Conservation (phyloP, 2,888 invertebrate species). For the Brachylomia viminalis region DNA sequence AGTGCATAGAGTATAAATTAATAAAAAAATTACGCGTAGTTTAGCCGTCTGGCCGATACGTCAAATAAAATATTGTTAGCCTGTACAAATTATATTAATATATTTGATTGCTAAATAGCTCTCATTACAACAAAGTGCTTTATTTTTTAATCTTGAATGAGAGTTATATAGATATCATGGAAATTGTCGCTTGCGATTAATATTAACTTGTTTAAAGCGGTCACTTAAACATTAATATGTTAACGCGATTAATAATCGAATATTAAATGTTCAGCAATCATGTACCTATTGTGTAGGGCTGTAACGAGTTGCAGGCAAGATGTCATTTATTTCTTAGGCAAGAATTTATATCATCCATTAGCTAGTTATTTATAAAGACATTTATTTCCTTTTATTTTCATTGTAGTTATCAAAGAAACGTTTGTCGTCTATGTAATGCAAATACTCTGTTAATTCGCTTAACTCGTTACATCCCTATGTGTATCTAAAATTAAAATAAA, state of each 20-base stretch:
- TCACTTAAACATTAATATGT: slow-evolving; percentile 64
- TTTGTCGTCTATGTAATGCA: slow-evolving; percentile 21
- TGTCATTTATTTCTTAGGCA: slow-evolving; percentile 22
- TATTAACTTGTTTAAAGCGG: slow-evolving; percentile 62
- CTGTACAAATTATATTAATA: slow-evolving; percentile 85
- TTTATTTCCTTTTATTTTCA: slow-evolving; percentile 46
- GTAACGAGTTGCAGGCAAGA: slow-evolving; percentile 49
- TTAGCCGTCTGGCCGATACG: slow-evolving; percentile 67
- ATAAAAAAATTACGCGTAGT: slow-evolving; percentile 67
- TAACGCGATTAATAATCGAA: slow-evolving; percentile 64
- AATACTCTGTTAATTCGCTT: slow-evolving; percentile 26
- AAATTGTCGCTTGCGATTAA: slow-evolving; percentile 74
- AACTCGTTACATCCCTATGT: slow-evolving; percentile 60
- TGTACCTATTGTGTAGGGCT: slow-evolving; percentile 61
- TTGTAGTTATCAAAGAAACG: slow-evolving; percentile 27
- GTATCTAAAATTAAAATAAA: slow-evolving; percentile 68
- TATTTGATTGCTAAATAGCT: slow-evolving; percentile 81
- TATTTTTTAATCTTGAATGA: slow-evolving; percentile 80
- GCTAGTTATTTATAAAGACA: slow-evolving; percentile 56
- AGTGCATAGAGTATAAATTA: slow-evolving; percentile 74
- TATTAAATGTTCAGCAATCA: slow-evolving; percentile 66
- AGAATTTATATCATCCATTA: slow-evolving; percentile 41
- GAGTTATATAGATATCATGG: slow-evolving; percentile 72
- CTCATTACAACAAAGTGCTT: slow-evolving; percentile 82
- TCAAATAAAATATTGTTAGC: slow-evolving; percentile 74